Evolutionary conservation across 2,888 invertebrate genomes (phyloP).

Genomic region (Apocheima hispidaria): DNA sequence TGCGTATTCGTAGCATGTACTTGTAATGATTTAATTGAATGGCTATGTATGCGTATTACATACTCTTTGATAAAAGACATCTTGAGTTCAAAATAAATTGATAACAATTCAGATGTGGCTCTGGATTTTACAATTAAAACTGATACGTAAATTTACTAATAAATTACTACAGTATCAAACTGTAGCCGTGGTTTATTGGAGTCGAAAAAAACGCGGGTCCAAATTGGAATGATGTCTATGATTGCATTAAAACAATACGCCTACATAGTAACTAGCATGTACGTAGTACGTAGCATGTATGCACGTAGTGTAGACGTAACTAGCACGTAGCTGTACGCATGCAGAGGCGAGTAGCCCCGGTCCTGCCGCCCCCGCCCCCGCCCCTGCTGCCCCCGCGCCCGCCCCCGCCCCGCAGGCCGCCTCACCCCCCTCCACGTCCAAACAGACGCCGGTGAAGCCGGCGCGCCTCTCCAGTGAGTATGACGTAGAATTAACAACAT

Average conservation of each 20-base stretch:
- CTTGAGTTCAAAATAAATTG: not conserved
- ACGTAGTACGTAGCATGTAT: conserved; percentile 42
- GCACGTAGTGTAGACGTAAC: conserved; percentile 65
- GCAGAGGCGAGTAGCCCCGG: conserved; percentile 68
- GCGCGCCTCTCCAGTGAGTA: conserved; percentile 83
- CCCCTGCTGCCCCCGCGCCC: conserved; percentile 44
- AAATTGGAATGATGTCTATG: not conserved
- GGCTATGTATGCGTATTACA: conserved; percentile 47
- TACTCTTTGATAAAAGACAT: not conserved
- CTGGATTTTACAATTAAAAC: not conserved
- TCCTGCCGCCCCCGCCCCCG: conserved; percentile 49
- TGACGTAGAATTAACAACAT: conserved; percentile 43
- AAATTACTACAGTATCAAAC: too few relatives aligned
- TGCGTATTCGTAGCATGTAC: conserved; percentile 54
- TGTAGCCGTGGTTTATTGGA: too few relatives aligned
- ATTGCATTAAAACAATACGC: conserved; percentile 34
- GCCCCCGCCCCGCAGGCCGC: conserved; percentile 44
- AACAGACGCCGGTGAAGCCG: conserved; percentile 79
- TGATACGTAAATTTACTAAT: too few relatives aligned
- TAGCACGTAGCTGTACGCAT: conserved; percentile 83
- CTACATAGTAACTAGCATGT: conserved; percentile 35
- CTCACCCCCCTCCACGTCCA: conserved; percentile 61
- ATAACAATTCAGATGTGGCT: not conserved
- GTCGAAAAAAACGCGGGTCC: too few relatives aligned
- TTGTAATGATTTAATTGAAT: conserved; percentile 33